These are phyloP conservation scores for Norana najaformis DNA, from an alignment of 2,888 invertebrate species.

Conservation along the genomic window DNA sequence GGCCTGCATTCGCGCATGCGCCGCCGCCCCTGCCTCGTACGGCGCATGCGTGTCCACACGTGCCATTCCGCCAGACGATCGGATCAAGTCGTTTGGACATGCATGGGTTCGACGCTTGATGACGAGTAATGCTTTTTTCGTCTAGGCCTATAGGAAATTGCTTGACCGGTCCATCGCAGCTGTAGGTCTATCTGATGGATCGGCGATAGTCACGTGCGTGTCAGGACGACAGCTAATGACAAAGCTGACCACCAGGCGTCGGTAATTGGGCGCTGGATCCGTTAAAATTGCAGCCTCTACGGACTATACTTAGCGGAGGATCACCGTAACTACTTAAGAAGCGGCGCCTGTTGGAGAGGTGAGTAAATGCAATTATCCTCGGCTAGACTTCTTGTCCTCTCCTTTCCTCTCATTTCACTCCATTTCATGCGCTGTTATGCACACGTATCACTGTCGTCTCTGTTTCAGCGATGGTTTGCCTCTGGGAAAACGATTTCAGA, in stretches of 20 bases:
- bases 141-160: not conserved
- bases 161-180: not conserved
- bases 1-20: not conserved
- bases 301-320: not conserved
- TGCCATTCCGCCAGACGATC: not conserved
- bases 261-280: not conserved
- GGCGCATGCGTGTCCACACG: not conserved
- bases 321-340: not conserved
- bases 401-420: not conserved
- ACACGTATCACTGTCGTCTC: not conserved
- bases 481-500: not conserved
- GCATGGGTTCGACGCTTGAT: not conserved
- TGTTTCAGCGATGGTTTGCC: not conserved
- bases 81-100: conserved; percentile 6
- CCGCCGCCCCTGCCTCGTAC: not conserved
- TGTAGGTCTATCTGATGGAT: not conserved
- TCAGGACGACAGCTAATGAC: not conserved
- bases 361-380: not conserved
- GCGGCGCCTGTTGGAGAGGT: not conserved
- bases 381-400: not conserved
- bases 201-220: not conserved
- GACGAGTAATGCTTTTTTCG: not conserved
- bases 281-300: not conserved
- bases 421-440: not conserved
- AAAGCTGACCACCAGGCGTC: not conserved